Evolutionary conservation across 2,888 invertebrate species (phyloP).

Genomic region (Erpobdella octoculata): DNA sequence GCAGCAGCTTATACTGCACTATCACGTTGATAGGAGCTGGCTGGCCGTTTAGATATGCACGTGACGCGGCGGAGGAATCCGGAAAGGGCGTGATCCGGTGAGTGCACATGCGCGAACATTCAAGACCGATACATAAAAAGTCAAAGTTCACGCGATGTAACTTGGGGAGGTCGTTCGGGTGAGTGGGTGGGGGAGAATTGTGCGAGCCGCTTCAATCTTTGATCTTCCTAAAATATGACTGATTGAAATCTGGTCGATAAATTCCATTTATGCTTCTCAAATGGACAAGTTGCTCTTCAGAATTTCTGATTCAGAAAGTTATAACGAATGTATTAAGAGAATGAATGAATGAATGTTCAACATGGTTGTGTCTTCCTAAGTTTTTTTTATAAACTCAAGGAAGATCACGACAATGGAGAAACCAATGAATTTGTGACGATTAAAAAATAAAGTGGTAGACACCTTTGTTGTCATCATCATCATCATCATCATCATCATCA

Average conservation of each 20-base stretch:
- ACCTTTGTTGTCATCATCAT: constrained; percentile 26
- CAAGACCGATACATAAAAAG: too few relatives aligned
- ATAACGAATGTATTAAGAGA: background rate
- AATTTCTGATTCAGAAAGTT: too few relatives aligned
- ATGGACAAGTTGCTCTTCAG: too few relatives aligned
- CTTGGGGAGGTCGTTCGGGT: background rate
- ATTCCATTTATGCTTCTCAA: too few relatives aligned
- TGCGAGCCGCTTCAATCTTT: background rate
- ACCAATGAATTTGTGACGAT: too few relatives aligned
- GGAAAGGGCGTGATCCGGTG: background rate
- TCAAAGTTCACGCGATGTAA: constrained; percentile 3
- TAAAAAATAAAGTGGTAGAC: too few relatives aligned
- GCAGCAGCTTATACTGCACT: background rate
- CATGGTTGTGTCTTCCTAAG: too few relatives aligned
- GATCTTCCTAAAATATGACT: background rate
- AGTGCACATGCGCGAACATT: background rate
- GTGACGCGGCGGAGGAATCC: background rate
- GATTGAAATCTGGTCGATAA: background rate
- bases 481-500: constrained; percentile 13
- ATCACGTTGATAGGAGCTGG: background rate
- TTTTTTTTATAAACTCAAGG: too few relatives aligned
- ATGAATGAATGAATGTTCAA: constrained; percentile 1
- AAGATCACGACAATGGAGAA: constrained; percentile 6
- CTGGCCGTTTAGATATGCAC: background rate
- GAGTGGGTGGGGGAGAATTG: background rate